phyloP scores from a whole-genome alignment of 2,797 vertebrate species.

The Coendou prehensilis region DNA sequence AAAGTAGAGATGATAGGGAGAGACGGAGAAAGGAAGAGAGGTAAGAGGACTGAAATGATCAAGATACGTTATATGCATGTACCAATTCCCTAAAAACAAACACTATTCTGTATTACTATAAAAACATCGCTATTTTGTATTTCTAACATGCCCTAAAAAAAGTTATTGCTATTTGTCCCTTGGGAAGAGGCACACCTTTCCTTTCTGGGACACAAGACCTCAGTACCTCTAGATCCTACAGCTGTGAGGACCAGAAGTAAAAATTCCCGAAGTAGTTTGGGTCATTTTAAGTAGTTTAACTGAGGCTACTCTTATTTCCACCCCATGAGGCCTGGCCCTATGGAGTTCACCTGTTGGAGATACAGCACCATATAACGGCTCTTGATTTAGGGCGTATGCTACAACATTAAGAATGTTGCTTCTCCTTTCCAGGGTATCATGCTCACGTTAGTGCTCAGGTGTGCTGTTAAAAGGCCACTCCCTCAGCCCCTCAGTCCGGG shows the following conservation, averaged over 20 bases:
- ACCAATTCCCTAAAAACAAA: not conserved
- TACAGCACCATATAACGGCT: not conserved
- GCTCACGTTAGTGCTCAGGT: not conserved
- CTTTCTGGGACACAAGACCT: not conserved
- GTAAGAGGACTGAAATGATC: not conserved
- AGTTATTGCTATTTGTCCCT: not conserved
- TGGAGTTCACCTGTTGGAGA: too few species aligned
- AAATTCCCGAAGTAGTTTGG: not conserved
- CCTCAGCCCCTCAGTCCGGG: not conserved
- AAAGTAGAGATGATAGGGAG: not conserved
- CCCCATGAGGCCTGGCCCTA: not conserved
- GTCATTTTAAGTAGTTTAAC: not conserved
- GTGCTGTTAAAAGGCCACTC: not conserved
- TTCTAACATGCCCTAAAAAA: not conserved
- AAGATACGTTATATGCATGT: not conserved
- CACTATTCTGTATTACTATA: not conserved
- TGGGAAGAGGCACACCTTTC: not conserved
- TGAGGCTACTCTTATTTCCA: not conserved
- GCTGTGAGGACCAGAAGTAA: not conserved
- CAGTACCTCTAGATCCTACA: not conserved
- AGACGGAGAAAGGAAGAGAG: not conserved
- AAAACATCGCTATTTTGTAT: not conserved
- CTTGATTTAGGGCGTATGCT: not conserved
- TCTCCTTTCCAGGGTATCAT: not conserved
- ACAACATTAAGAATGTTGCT: not conserved